Evolutionary conservation across 2,888 invertebrate genomes (phyloP), one percentile per base, ranked within the genome.

Genomic region (Pristionchus japonicus): DNA sequence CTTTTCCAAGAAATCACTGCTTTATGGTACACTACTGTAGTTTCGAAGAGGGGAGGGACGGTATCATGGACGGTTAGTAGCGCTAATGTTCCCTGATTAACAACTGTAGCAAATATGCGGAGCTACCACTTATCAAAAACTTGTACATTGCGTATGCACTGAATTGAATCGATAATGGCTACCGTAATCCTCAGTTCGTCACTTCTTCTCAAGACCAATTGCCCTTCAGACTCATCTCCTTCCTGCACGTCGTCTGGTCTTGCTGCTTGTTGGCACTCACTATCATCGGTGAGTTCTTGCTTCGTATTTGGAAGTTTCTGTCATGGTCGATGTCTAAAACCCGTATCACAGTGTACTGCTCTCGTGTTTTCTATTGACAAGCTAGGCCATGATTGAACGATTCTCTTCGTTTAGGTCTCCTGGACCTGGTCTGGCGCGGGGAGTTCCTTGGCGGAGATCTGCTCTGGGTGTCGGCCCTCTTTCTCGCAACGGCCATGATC

Each of bases 381-480:
- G n/a, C n/a, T n/a, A n/a, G n/a, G n/a, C n/a, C n/a, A n/a, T n/a
- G n/a, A n/a, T n/a, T n/a, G n/a, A 27, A 3, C 31, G 64, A 64
- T 31, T 11, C 13, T 64, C 23, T 7, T 70, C 20, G 37, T 15
- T 34, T 49, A 86, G 86, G 94, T 37, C 89, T 93, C 11, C 88
- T 92, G 49, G 90, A 93, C 52, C 88, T 93, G 13, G 90, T 90
- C 47, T 94, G 94, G 94, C 91, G 92, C 64, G 94, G 93, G 70
- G 93, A 93, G 77, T 94, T 92, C 88, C 83, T 93, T 15, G 92
- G 94, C 34, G 92, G 93, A 20, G 94, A 94, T 84, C 89, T 94
- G 31, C 90, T 94, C 0, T 94, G 94, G 94, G 89, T 92, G 40
- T 92, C 92, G 0, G 89, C 92, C 57, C 90, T 94, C 6, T 93